These are phyloP conservation scores for Trichosurus vulpecula DNA, from an alignment of 2,797 vertebrate genomes.

Conservation along the genomic window DNA sequence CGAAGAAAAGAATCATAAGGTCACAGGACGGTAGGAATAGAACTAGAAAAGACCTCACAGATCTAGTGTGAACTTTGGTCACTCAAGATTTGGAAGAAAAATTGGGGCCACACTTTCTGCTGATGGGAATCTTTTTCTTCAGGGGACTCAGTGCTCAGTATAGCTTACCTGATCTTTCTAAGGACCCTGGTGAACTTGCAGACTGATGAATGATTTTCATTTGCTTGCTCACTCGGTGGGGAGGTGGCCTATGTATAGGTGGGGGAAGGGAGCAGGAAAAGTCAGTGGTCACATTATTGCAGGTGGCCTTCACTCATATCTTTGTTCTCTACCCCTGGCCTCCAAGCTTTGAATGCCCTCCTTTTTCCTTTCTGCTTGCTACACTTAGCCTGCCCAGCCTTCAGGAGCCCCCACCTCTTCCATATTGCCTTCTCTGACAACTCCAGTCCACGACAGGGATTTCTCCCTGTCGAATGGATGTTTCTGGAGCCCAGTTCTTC, in stretches of 20 bases:
- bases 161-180: background rate
- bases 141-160: background rate
- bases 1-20: background rate
- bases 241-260: too few species aligned
- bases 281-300: background rate
- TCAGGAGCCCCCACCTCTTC: fast-evolving
- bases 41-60: background rate
- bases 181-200: background rate
- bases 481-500: background rate
- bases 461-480: background rate
- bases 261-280: background rate
- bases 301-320: background rate
- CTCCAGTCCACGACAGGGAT: fast-evolving
- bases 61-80: background rate
- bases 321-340: background rate
- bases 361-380: background rate
- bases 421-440: background rate
- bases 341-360: background rate
- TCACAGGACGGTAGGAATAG: background rate
- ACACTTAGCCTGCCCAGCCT: background rate
- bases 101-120: background rate
- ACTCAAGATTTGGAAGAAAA: background rate
- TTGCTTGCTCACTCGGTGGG: background rate
- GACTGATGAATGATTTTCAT: background rate
- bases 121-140: background rate